Conservation (phyloP, 2,113 vertebrate genomes). For the Platysternon megacephalum region DNA sequence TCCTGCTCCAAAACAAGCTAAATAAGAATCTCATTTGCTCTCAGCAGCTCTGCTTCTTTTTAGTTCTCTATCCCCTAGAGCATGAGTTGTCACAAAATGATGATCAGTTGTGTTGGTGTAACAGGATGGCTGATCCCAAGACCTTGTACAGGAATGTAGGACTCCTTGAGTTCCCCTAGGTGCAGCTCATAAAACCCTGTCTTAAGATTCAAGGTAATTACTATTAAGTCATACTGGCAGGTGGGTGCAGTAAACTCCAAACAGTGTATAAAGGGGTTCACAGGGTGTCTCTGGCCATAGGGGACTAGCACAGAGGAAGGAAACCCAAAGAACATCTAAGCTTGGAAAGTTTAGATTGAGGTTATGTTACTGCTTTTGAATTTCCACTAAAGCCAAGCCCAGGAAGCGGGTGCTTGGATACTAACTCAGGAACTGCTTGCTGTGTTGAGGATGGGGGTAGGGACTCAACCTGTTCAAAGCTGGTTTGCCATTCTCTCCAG, state of each 20-base stretch:
- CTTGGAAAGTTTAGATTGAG: not conserved
- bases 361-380: not conserved
- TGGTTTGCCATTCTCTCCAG: too few species aligned
- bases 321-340: not conserved
- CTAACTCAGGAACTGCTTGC: not conserved
- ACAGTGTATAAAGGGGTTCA: not conserved
- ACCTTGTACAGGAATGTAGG: not conserved
- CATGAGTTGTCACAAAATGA: not conserved
- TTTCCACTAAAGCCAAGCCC: not conserved
- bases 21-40: not conserved
- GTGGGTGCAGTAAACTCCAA: not conserved
- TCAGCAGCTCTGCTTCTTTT: not conserved
- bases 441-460: not conserved
- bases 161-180: not conserved
- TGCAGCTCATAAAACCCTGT: not conserved
- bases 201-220: not conserved
- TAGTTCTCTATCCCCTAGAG: not conserved
- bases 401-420: not conserved
- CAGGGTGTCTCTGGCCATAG: not conserved
- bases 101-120: not conserved
- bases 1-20: not conserved
- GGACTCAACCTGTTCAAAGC: too few species aligned
- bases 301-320: too few species aligned
- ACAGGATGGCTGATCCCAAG: not conserved
- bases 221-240: too few species aligned